Base-by-base conservation (phyloP, 2,888 invertebrate species). In the Tachystola acroxantha region DNA sequence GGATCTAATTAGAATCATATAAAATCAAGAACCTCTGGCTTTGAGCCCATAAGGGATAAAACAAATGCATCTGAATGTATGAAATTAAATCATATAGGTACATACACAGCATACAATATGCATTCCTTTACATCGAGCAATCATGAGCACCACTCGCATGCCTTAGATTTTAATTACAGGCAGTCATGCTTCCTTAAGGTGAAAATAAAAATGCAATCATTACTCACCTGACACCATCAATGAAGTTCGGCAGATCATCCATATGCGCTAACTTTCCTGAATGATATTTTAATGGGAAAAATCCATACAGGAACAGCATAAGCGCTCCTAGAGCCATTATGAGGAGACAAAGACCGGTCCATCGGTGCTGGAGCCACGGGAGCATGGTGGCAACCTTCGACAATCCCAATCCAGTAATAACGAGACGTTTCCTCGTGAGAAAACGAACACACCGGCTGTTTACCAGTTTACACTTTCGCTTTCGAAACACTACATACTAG, bases 201-300 rank as follows among this genome's bases (percentile, higher is more conserved):
- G n/a, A n/a, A n/a, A n/a, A n/a, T n/a, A n/a, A n/a, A n/a, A n/a
- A n/a, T n/a, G n/a, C n/a, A n/a, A n/a, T n/a, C n/a, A n/a, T n/a
- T 45, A 53, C 68, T 65, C 68, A 91, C 90, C 87, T 88, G 50
- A 88, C 63, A 43, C 77, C 75, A 48, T 79, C 81, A 48, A 90
- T 76, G 51, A 76, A 80, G 40, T 85, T 74, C 3, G 91, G 91
- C 22, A 91, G 65, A 55, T 90, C 88, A 48, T 80, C 66, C 57
- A 75, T 68, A 40, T 79, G 81, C 0, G 89, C 78, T 35, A 87
- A 53, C 43, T 69, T 76, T 40, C 82, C 82, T 50, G 88, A 78
- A 63, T 85, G 79, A 50, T 88, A 86, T 54, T 87, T 88, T 38
- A 90, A 53, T 30, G 91, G 90, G 50, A 91, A 90, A 71, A 90